These are phyloP conservation scores for Leptobrachium leishanense DNA, from an alignment of 2,113 vertebrate genomes.

Conservation along the genomic window DNA sequence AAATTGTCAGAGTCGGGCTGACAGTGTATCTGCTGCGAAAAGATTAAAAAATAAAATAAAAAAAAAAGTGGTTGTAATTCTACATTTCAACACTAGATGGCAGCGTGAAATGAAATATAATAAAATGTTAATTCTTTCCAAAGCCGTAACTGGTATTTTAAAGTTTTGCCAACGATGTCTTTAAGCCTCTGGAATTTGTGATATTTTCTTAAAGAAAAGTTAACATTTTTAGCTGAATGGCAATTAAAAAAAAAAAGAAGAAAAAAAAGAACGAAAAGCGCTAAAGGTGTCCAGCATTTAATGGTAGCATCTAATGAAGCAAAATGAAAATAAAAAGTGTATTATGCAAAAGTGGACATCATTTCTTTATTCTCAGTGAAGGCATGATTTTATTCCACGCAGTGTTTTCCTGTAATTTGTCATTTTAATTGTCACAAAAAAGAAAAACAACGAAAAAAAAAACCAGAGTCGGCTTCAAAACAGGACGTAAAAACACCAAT, in stretches of 20 bases:
- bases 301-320: slow-evolving; percentile 9
- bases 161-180: not conserved
- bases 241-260: slow-evolving; percentile 15
- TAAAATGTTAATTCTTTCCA: not conserved
- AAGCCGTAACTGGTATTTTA: not conserved
- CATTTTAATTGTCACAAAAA: not conserved
- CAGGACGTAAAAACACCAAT: not conserved
- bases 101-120: slow-evolving; percentile 19
- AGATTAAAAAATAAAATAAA: no score
- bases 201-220: slow-evolving; percentile 9
- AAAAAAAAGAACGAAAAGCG: not conserved
- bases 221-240: not conserved
- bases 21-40: no score
- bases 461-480: not conserved
- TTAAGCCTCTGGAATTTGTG: not conserved
- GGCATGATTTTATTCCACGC: not conserved
- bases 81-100: slow-evolving; percentile 20
- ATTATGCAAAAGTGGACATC: not conserved
- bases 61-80: not conserved
- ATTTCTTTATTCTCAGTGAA: not conserved
- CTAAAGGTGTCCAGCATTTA: slow-evolving; percentile 6
- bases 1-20: no score
- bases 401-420: not conserved
- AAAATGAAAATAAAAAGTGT: not conserved
- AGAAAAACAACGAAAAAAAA: not conserved